phyloP scores from a whole-genome alignment of 2,113 vertebrate species.

The Paramisgurnus dabryanus region DNA sequence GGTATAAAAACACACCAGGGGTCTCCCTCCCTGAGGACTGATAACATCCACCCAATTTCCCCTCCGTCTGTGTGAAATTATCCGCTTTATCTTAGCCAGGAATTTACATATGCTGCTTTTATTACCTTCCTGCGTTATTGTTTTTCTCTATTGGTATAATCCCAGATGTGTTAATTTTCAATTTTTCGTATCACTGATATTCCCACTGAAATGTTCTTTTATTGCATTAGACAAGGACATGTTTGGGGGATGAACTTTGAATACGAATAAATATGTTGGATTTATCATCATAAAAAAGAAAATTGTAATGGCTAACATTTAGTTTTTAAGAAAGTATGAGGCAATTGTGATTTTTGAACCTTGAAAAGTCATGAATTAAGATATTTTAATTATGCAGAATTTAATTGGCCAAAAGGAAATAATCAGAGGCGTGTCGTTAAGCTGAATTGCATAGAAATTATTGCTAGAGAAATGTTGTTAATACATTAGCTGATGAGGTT shows the following conservation, averaged over 20 bases:
- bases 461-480: too few species aligned
- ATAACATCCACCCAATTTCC: conserved; percentile 74
- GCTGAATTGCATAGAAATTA: too few species aligned
- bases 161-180: neutral
- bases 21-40: conserved; percentile 56
- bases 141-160: conserved; percentile 33
- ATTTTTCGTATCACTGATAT: too few species aligned
- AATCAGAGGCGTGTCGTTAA: too few species aligned
- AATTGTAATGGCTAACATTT: neutral
- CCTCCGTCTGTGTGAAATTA: conserved; percentile 57
- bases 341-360: neutral
- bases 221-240: neutral
- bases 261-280: neutral
- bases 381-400: too few species aligned
- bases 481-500: too few species aligned
- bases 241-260: neutral
- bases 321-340: neutral
- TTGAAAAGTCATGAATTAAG: too few species aligned
- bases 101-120: conserved; percentile 32
- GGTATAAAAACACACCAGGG: conserved; percentile 62
- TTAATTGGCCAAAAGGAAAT: too few species aligned
- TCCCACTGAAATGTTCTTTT: neutral
- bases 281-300: neutral
- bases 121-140: conserved; percentile 43
- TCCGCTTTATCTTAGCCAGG: conserved; percentile 39